Conservation (phyloP, 2,888 invertebrate genomes). For the Archips crataeganus region DNA sequence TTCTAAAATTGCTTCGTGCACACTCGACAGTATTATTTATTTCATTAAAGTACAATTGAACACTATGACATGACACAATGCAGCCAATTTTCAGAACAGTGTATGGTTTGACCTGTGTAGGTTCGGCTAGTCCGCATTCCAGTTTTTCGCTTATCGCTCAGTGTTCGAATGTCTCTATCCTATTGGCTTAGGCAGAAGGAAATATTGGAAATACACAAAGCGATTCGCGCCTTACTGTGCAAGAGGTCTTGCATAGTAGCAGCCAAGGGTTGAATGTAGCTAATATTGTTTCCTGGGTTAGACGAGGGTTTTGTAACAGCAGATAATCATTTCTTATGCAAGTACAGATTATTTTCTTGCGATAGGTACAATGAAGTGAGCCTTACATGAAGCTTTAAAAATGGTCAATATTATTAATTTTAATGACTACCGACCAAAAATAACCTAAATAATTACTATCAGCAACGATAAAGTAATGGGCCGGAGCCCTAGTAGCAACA, state of each 20-base stretch:
- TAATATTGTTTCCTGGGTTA: background rate
- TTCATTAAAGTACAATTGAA: slow-evolving; percentile 53
- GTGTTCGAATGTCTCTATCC: background rate
- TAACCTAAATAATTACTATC: too few relatives aligned
- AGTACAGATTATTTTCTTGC: too few relatives aligned
- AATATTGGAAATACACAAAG: background rate
- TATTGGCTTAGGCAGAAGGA: background rate
- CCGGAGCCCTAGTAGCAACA: background rate
- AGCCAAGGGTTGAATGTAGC: background rate
- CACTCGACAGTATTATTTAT: slow-evolving; percentile 49
- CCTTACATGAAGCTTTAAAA: too few relatives aligned
- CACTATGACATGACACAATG: slow-evolving; percentile 58
- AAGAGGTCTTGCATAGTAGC: background rate
- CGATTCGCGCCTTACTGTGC: background rate
- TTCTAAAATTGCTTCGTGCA: slow-evolving; percentile 74
- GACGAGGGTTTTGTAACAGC: background rate
- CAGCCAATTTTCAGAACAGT: slow-evolving; percentile 45
- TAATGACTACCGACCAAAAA: too few relatives aligned
- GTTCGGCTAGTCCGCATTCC: background rate
- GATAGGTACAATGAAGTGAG: too few relatives aligned
- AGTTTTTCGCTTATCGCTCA: background rate
- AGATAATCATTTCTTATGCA: too few relatives aligned
- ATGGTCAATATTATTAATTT: too few relatives aligned
- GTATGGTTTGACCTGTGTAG: background rate
- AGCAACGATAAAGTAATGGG: background rate